These are phyloP conservation scores for Stenodema calcarata DNA, from an alignment of 2,888 invertebrate species.

Conservation along the genomic window DNA sequence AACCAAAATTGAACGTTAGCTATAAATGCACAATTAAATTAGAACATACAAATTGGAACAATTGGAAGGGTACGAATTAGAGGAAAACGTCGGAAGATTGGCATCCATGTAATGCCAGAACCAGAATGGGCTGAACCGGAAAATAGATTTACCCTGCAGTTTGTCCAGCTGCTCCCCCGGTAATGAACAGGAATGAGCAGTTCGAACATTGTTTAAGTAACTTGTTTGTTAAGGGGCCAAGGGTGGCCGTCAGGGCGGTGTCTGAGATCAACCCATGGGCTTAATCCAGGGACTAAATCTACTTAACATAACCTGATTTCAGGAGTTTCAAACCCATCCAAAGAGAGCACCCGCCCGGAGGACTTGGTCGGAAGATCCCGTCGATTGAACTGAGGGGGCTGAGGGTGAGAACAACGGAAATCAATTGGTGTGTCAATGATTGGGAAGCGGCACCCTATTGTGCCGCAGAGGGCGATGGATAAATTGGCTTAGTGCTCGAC, in stretches of 20 bases:
- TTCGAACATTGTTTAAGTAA: neutral
- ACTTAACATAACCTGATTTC: conserved; percentile 23
- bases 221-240: neutral
- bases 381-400: neutral
- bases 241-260: neutral
- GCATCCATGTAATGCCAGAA: too few relatives aligned
- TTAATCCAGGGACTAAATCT: neutral
- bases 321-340: neutral
- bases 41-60: too few relatives aligned
- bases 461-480: neutral
- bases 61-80: too few relatives aligned
- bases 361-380: neutral
- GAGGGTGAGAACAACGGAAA: neutral
- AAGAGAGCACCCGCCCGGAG: neutral
- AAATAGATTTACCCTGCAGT: neutral
- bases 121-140: neutral
- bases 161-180: neutral
- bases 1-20: too few relatives aligned
- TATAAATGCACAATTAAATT: too few relatives aligned
- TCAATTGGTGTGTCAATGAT: conserved; percentile 27
- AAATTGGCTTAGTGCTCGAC: conserved; percentile 39
- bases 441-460: neutral
- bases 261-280: neutral
- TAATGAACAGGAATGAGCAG: neutral
- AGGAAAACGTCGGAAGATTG: too few relatives aligned